Base-by-base conservation (phyloP, 2,888 invertebrate genomes). In the Drosophila fulvimacula region DNA sequence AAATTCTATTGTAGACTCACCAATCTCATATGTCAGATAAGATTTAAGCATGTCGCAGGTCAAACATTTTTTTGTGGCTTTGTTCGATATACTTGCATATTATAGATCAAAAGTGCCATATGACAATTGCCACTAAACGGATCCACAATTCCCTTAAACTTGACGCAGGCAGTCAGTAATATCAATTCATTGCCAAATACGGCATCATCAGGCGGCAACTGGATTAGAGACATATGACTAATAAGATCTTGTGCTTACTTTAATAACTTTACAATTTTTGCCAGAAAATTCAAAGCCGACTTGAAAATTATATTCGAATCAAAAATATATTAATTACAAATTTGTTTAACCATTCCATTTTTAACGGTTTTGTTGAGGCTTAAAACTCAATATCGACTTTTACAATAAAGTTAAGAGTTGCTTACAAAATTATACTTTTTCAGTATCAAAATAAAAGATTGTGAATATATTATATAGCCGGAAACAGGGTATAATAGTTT, bases 171-270 rank as follows among this genome's bases (percentile, higher is more conserved):
- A 11, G 68, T 60, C 15, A 82, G 61, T 15, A 61, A 19, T 21
- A 82, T 46, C 34, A 66, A 34, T 13, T 82, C 84, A 11, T 46
- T 46, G 19, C 69, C 49, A n/a, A 81, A 39, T 0, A 46, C 53
- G 21, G 48, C 58, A 70, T 81, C 82, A 27, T 75, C 63, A 5
- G 69, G 66, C 21, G 46, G 51, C 55, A 87, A 67, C 41, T 64
- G 59, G 15, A 73, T 36, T 24, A 64, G 51, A 24, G 62, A 65
- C 84, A 82, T 87, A 27, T 34, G 30, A 21, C n/a, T 5, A 36
- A 17, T 19, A 2, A 15, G 24, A 36, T 42, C 46, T 24, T 38
- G 9, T 32, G n/a, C 9, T 32, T 59, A 59, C 11, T 68, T 65
- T 7, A 38, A 52, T 21, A 36, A 66, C 34, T 49, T 55, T 53